Evolutionary conservation across 2,888 invertebrate genomes (phyloP), one percentile per base, ranked within the genome.

Genomic region (Drymonia ruficornis): DNA sequence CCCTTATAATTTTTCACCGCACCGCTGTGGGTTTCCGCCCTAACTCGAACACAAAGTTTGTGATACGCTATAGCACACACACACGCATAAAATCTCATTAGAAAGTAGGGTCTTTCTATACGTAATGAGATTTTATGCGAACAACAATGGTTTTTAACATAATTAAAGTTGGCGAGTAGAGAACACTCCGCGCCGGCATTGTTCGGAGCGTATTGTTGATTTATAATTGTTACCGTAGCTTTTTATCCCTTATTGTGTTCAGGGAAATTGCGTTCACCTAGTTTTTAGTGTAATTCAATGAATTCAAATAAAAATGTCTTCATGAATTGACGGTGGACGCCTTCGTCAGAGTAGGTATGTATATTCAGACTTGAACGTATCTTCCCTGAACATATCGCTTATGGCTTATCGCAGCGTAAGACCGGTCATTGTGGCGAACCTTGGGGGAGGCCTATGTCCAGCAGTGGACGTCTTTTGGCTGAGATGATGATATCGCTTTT

Each of bases 181-280:
- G 54, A 64, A 43, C 43, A 43, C 43, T 43, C 56, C 59, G 49
- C 53, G 56, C 70, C 52, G 15, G 46, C 56, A 76, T 78, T 76
- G 74, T 78, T 52, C 43, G 43, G 61, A 52, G 45, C 50, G 67
- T 68, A 74, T 76, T 79, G 80, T 79, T 78, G 75, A 76, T 76
- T 75, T 79, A 75, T 80, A 81, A 81, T 78, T 78, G 78, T 78
- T 74, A 64, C 68, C 60, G 60, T 55, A 57, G 49, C 57, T 63
- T 65, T 71, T 65, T 65, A 63, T 58, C 59, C 70, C 62, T 72
- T 62, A 59, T 64, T 66, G 63, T 62, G 23, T 61, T 50, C 46
- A 56, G 55, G 50, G 55, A 53, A 65, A 67, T 65, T 60, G 58
- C 64, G 54, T 52, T 57, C 56, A 52, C 69, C 63, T 56, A 56